Base-by-base conservation (phyloP, 2,113 vertebrate species). In the Coptodon rendalli region DNA sequence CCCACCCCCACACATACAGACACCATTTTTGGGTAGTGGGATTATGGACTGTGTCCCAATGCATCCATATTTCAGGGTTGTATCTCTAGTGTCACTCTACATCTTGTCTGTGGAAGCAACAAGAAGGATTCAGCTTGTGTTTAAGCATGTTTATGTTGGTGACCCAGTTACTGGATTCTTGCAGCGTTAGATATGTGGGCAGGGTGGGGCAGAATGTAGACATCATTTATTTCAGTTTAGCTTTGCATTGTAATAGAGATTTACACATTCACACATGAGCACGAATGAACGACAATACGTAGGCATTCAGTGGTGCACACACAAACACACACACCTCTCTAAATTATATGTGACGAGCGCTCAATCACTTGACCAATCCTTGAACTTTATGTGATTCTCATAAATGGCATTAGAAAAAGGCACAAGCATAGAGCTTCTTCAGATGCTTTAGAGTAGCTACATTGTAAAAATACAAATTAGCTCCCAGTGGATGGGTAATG, bases 51-150 rank as follows among this genome's bases (percentile, higher is more conserved):
- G 76, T 84, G 90, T 95, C 95, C 93, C 94, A 89, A 31, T 87
- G 68, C 96, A 96, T 96, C 88, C 92, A 97, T 96, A 95, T 96
- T 96, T 97, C 89, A 96, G 93, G 87, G 88, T 76, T 87, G 89
- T 90, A 92, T 95, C 92, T 92, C 91, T 84, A 79, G 92, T 96
- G 96, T 96, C 95, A 96, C 92, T 91, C 80, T 81, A 73, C 88
- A 95, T 97, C 95, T 93, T 57, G 92, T 97, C 96, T 92, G 73
- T 81, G 87, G 90, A 93, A 81, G 89, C 91, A 93, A 86, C 82
- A 56, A 63, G 82, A 86, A 91, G 85, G 89, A 92, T 92, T 89
- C 71, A 29, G 87, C 84, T 86, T 36, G 36, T 91, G 92, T 92
- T 89, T 89, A 92, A 91, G 89, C 79, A 85, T 92, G 85, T 91